phyloP scores from a whole-genome alignment of 2,797 vertebrate genomes.

The Champsocephalus gunnari region DNA sequence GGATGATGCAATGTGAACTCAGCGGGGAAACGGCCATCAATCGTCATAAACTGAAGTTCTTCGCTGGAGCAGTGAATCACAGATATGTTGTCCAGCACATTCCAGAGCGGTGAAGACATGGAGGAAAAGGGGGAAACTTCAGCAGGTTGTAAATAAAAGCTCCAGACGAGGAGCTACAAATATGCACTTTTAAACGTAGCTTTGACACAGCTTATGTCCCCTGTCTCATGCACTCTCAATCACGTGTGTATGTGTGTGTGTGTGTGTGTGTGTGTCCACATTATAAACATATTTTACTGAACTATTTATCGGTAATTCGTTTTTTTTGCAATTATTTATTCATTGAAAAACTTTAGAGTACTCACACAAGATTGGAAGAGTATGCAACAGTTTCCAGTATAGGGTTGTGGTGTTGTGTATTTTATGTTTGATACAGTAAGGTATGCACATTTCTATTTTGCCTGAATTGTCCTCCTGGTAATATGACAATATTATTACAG shows the following conservation, averaged over 20 bases:
- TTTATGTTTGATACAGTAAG: background rate
- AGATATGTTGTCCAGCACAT: constrained; percentile 48
- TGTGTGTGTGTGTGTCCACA: background rate
- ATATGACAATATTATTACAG: background rate
- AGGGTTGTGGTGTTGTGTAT: background rate
- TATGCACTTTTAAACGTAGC: constrained; percentile 17
- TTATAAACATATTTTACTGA: background rate
- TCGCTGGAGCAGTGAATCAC: constrained; percentile 17
- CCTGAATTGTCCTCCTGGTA: background rate
- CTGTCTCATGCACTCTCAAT: background rate
- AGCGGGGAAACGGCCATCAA: constrained; percentile 70
- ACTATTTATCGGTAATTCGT: background rate
- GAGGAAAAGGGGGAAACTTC: constrained; percentile 30
- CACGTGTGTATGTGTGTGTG: too few relatives aligned
- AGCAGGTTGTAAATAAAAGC: constrained; percentile 38
- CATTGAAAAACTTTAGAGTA: background rate
- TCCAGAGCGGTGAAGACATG: constrained; percentile 55
- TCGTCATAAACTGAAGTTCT: constrained; percentile 48
- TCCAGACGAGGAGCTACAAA: constrained; percentile 38
- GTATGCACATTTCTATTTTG: background rate
- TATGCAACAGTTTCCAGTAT: background rate
- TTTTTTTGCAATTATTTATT: background rate
- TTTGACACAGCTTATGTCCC: constrained; percentile 11
- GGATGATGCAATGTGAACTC: constrained; percentile 60
- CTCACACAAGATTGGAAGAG: background rate